A percentile compares a stretch with the other conserved stretches of the same genome.
Evolutionary conservation across 1,140 invertebrate species (phyloP).

Genomic region (Battus philenor): DNA sequence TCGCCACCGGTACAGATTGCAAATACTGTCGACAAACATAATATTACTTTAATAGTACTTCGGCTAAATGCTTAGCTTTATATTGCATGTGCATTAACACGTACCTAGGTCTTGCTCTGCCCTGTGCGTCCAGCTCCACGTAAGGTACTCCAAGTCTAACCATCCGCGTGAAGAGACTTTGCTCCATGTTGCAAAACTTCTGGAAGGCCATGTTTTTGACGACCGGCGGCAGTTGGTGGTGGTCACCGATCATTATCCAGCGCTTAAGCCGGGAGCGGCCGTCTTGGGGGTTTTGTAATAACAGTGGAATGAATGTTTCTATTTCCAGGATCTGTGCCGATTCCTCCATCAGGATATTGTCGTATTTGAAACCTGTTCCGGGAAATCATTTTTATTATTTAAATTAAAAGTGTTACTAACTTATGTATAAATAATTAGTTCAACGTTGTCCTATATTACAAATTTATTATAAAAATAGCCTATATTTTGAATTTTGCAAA

Average conservation of each 20-base stretch:
- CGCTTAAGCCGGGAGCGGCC: constrained; percentile 96
- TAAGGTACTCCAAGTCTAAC: constrained; percentile 97
- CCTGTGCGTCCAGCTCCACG: constrained; percentile 98
- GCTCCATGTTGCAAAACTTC: constrained; percentile 99
- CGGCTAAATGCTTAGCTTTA: neutral
- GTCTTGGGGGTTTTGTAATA: constrained; percentile 98
- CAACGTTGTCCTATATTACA: too few species aligned
- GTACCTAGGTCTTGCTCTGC: constrained; percentile 91
- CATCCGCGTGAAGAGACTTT: constrained; percentile 97
- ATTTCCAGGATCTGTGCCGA: constrained; percentile 99
- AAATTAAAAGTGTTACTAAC: too few species aligned
- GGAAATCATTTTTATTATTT: neutral
- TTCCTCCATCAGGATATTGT: constrained; percentile 99
- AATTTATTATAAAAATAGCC: too few species aligned
- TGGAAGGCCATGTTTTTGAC: constrained; percentile 99
- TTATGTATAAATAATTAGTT: too few species aligned
- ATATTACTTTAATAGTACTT: constrained; percentile 15
- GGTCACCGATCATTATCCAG: constrained; percentile 99
- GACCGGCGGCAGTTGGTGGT: constrained; percentile 98
- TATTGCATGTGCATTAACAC: too few species aligned
- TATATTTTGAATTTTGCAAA: too few species aligned
- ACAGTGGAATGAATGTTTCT: constrained; percentile 98
- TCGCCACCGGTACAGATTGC: constrained; percentile 97
- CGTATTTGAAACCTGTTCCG: constrained; percentile 92
- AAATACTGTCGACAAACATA: constrained; percentile 80